phyloP scores from a whole-genome alignment of 2,797 vertebrate genomes.

The Phalanger gymnotis region DNA sequence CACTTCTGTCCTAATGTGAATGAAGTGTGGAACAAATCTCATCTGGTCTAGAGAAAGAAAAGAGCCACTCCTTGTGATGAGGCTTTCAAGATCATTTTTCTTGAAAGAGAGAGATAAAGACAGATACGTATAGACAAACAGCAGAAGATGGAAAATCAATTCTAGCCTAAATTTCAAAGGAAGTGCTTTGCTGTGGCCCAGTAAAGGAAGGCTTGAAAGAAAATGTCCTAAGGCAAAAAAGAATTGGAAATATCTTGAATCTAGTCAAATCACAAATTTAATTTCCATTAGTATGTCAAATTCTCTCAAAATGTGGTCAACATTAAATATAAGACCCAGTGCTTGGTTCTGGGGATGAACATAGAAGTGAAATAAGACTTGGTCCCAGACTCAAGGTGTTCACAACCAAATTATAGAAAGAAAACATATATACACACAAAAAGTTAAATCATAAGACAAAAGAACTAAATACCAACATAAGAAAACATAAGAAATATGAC shows the following conservation, averaged over 20 bases:
- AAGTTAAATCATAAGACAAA: constrained; percentile 30
- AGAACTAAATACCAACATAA: neutral
- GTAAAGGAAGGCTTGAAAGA: neutral
- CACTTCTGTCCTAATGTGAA: neutral
- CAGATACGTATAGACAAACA: neutral
- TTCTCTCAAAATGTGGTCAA: neutral
- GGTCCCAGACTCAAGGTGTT: neutral
- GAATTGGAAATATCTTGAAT: constrained; percentile 7
- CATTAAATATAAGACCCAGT: neutral
- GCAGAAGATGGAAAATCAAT: constrained; percentile 5
- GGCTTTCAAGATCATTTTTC: constrained; percentile 8
- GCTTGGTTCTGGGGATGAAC: neutral
- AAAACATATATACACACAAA: neutral
- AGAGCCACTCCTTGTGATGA: constrained; percentile 35
- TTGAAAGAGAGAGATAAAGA: constrained; percentile 39
- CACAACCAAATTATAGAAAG: neutral
- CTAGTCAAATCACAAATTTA: neutral
- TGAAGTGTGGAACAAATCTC: constrained; percentile 24
- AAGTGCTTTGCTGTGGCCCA: neutral
- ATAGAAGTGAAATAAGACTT: neutral
- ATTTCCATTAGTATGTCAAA: neutral
- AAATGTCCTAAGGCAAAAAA: neutral
- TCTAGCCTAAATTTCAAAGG: neutral
- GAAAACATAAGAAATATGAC: neutral
- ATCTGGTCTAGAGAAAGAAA: constrained; percentile 2